Conservation (phyloP, 2,888 invertebrate species). For the Pachymerium ferrugineum region DNA sequence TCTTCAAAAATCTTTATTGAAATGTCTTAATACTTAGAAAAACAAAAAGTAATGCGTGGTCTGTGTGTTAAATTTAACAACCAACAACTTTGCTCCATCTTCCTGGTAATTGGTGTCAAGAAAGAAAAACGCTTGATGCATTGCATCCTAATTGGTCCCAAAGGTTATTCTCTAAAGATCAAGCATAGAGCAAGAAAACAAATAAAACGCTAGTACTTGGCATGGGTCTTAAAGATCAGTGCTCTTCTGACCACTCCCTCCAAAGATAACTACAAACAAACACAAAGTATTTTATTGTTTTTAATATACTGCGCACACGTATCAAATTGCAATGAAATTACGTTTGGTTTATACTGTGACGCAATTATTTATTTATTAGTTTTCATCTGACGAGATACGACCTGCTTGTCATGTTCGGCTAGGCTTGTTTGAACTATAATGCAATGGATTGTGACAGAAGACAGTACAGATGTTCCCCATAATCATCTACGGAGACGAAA, state of each 20-base stretch:
- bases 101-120: constrained; percentile 18
- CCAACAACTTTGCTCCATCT: no score
- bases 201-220: background rate
- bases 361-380: background rate
- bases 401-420: background rate
- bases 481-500: background rate
- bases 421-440: no score
- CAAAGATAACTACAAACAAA: no score
- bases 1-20: background rate
- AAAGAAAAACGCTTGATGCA: background rate
- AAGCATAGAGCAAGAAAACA: background rate
- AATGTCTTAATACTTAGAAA: background rate
- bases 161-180: background rate
- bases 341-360: no score
- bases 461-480: background rate
- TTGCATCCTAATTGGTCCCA: constrained; percentile 1
- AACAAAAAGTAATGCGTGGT: no score
- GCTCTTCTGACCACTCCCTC: no score
- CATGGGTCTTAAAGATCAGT: no score
- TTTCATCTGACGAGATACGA: background rate
- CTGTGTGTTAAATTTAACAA: no score
- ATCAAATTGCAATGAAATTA: no score
- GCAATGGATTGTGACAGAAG: background rate
- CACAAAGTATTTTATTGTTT: no score
- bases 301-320: no score